Base-by-base conservation (phyloP, 2,113 vertebrate genomes). In the Oncorhynchus kisutch region DNA sequence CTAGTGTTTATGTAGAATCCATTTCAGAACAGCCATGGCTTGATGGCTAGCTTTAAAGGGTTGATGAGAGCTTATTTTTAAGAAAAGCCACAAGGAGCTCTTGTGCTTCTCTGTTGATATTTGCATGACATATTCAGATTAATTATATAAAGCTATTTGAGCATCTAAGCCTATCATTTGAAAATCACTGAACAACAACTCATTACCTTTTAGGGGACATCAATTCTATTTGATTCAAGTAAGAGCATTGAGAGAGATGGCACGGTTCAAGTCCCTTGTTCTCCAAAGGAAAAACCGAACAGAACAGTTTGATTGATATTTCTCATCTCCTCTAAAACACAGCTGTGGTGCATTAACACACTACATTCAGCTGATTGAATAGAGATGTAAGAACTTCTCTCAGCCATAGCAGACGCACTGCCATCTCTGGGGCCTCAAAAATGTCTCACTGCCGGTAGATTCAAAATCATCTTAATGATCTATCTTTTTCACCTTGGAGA, bases 391-490 rank as follows among this genome's bases (percentile, higher is more conserved):
- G 39, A 39, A 39, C 39, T 75, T 54, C 68, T 68, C 73, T 80
- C 78, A 85, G 78, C 78, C 78, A 80, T 83, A 85, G 84, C 89
- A 84, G 82, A 85, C 84, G 82, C 74, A 75, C 76, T 69, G 25
- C 45, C 69, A 76, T 79, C 78, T 82, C 75, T 72, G 2, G 14
- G 13, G 14, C 54, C 39, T 45, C 9, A 14, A 57, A 14, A 45
- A 45, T 57, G 54, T 57, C 39, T 57, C 54, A 64, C 22, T 25
- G 62, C 7, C 25, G 22, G 7, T 64, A 22, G 20, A 11, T 45
- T n/a, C 9, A 64, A 22, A 64, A 25, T 22, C 4, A 13, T 64
- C 39, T 45, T 45, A 45, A 45, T 45, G 39, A 45, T 45, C 39
- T 45, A 45, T 45, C 39, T n/a, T 12, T 25, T 31, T 22, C 73